phyloP scores from a whole-genome alignment of 1,140 invertebrate genomes.

The Neodiprion fabricii region DNA sequence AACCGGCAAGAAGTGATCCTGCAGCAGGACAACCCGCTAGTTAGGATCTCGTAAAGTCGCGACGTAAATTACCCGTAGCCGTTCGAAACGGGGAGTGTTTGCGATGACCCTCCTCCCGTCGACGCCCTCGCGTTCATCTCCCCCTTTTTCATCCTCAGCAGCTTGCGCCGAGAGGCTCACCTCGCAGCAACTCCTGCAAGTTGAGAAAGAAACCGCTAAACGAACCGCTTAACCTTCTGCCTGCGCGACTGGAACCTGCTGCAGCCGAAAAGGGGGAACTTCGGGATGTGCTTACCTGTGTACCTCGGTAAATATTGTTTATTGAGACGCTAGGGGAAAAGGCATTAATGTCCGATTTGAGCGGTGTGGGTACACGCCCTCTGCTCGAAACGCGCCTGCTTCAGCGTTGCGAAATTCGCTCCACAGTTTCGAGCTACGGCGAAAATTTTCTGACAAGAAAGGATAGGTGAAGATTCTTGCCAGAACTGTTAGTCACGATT shows the following conservation, averaged over 20 bases:
- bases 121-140: constrained; percentile 6
- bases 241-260: not conserved
- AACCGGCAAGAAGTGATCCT: not conserved
- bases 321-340: constrained; percentile 19
- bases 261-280: not conserved
- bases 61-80: constrained; percentile 49
- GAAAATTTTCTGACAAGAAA: too few species aligned
- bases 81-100: constrained; percentile 19
- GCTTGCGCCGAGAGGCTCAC: too few species aligned
- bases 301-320: constrained; percentile 18
- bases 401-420: too few species aligned
- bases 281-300: not conserved
- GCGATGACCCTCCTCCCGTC: constrained; percentile 18
- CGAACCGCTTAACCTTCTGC: too few species aligned
- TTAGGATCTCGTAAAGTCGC: constrained; percentile 54
- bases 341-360: constrained; percentile 11
- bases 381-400: too few species aligned
- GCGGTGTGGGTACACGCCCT: too few species aligned
- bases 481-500: too few species aligned
- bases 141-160: not conserved
- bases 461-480: too few species aligned
- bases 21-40: constrained; percentile 44
- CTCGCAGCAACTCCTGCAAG: too few species aligned
- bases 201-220: too few species aligned
- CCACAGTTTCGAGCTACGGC: too few species aligned